Percentiles rank a stretch among this genome's conserved stretches.
Conservation (phyloP, 2,888 invertebrate genomes). For the Melinaea menophilus region DNA sequence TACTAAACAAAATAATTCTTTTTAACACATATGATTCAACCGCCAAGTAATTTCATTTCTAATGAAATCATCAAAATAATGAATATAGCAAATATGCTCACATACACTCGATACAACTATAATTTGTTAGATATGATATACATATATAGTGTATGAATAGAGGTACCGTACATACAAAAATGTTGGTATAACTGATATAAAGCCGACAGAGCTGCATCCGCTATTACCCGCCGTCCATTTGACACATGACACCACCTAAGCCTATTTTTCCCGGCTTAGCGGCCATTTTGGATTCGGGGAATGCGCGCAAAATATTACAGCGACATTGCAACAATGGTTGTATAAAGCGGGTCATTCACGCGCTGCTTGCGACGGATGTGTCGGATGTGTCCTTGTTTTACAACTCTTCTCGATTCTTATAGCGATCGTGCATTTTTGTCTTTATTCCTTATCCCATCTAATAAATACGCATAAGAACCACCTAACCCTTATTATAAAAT, state of each 20-base stretch:
- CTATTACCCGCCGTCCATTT: slow-evolving; percentile 3
- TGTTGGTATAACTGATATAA: background rate
- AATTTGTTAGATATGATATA: too few species aligned
- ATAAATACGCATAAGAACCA: background rate
- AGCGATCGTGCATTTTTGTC: background rate
- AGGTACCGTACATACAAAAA: background rate
- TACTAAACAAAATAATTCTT: background rate
- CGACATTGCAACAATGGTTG: slow-evolving; percentile 17
- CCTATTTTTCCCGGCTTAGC: slow-evolving; percentile 18
- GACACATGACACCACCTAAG: slow-evolving; percentile 18
- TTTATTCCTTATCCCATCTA: background rate
- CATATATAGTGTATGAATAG: too few species aligned
- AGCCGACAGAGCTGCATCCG: slow-evolving; percentile 3
- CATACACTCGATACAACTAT: background rate
- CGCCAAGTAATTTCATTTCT: background rate
- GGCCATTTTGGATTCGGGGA: slow-evolving; percentile 16
- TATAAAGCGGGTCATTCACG: slow-evolving; percentile 4
- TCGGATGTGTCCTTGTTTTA: slow-evolving; percentile 1
- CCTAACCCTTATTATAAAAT: too few species aligned
- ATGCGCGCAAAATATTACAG: slow-evolving; percentile 20
- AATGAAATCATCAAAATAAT: background rate
- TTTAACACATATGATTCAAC: background rate
- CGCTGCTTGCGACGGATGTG: background rate
- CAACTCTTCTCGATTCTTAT: background rate
- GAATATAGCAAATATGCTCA: background rate